Base-by-base conservation (phyloP, 2,113 vertebrate species). In the Microcebus tavaratra region DNA sequence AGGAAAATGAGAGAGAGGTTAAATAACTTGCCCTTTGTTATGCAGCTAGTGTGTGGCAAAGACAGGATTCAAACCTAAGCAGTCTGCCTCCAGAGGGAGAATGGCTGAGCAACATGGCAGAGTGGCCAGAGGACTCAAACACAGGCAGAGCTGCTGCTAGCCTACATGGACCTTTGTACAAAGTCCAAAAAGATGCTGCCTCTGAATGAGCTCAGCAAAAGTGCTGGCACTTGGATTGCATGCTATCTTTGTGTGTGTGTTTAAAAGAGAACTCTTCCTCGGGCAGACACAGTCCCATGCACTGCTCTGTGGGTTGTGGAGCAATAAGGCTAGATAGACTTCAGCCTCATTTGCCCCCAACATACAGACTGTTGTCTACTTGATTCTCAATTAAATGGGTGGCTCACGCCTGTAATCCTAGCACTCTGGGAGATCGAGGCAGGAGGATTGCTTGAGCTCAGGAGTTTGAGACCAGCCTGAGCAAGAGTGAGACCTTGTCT, bases 1-100 rank as follows among this genome's bases (percentile, higher is more conserved):
- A 94, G 36, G 36, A 93, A 97, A 95, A 85, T n/a, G 76, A 93
- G 81, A 59, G 31, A 70, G 3, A 94, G 72, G 76, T 86, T 63
- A 53, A 88, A 59, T 45, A 80, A 36, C 29, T 76, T 91, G 25
- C 11, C 15, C 57, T 63, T 73, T 13, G 53, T 83, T 31, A 73
- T 39, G 72, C 29, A 85, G 15, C 15, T 14, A 75, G 15, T 29
- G 5, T 79, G 14, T 42, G n/a, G 31, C 73, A 78, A 21, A 89
- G 42, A 3, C 8, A 65, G 29, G 61, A 63, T 87, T 75, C 57
- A 79, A 84, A 88, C 29, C 29, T 45, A 63, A 23, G 20, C 21
- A 73, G 14, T 57, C 65, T 68, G 3, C 21, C 21, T 36, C 48
- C 17, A 29, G 59, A 12, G 20, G 29, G 72, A 8, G 45, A 84